Evolutionary conservation across 2,113 vertebrate species (phyloP).

Genomic region (Thalassoma bifasciatum): DNA sequence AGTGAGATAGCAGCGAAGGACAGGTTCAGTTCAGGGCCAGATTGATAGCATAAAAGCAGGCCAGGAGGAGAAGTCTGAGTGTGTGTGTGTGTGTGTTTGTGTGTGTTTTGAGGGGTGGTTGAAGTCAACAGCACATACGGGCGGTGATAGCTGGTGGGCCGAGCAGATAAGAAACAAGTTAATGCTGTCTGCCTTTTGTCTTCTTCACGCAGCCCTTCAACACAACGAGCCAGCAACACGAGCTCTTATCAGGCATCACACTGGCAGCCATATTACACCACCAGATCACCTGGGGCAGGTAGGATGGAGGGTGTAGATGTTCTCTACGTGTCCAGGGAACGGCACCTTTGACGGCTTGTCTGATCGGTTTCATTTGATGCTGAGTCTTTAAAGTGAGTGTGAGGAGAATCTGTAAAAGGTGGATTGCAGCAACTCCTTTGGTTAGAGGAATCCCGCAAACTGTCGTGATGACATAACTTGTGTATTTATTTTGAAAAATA

Average conservation of each 20-base stretch:
- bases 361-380: no score
- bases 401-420: no score
- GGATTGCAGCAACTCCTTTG: no score
- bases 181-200: conserved; percentile 80
- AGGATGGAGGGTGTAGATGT: conserved; percentile 52
- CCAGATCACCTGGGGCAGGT: conserved; percentile 63
- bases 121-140: conserved; percentile 54
- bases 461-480: no score
- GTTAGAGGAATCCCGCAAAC: no score
- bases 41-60: conserved; percentile 48
- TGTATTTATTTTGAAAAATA: no score
- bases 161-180: conserved; percentile 76
- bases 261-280: conserved; percentile 46
- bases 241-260: conserved; percentile 69
- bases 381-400: no score
- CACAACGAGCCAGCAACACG: conserved; percentile 69
- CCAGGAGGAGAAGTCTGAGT: conserved; percentile 16
- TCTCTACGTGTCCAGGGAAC: conserved; percentile 39
- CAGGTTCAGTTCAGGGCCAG: conserved; percentile 69
- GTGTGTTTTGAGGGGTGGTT: conserved; percentile 11
- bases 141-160: conserved; percentile 55
- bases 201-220: conserved; percentile 75
- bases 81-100: conserved; percentile 23
- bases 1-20: conserved; percentile 56
- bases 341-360: conserved; percentile 66